Percentiles rank a stretch among this genome's conserved stretches.
These are phyloP conservation scores for Pithecia hirsuta DNA, from an alignment of 2,797 vertebrate genomes.

Conservation along the genomic window DNA sequence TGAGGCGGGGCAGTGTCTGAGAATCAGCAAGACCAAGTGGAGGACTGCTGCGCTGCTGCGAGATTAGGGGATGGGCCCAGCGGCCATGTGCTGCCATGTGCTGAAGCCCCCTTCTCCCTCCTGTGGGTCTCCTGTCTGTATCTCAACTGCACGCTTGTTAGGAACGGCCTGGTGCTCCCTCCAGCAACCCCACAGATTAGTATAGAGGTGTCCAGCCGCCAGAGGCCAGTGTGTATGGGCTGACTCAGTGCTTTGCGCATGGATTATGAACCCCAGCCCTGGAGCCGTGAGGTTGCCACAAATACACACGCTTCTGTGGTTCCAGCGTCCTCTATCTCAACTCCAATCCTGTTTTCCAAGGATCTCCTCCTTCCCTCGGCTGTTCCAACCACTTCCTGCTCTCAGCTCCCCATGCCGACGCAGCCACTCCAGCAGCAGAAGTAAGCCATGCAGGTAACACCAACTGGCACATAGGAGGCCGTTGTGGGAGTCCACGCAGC, in stretches of 20 bases:
- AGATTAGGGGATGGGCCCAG: too few species aligned
- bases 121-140: not conserved
- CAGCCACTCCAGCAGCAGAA: not conserved
- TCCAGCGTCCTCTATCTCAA: not conserved
- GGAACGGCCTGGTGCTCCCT: not conserved
- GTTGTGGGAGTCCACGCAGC: not conserved
- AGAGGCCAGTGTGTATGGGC: not conserved
- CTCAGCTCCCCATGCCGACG: not conserved
- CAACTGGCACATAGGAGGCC: not conserved
- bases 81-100: not conserved
- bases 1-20: not conserved
- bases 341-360: not conserved
- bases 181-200: fast-evolving
- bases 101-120: not conserved
- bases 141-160: not conserved
- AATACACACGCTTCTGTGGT: not conserved
- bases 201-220: not conserved
- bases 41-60: not conserved
- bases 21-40: not conserved
- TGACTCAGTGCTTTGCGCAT: not conserved
- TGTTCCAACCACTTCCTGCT: not conserved
- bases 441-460: not conserved
- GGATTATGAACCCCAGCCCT: not conserved
- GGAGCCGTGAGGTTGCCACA: not conserved
- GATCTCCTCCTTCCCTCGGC: not conserved